Evolutionary conservation across 2,797 vertebrate genomes (phyloP).

Genomic region (Muscicapa comitata): DNA sequence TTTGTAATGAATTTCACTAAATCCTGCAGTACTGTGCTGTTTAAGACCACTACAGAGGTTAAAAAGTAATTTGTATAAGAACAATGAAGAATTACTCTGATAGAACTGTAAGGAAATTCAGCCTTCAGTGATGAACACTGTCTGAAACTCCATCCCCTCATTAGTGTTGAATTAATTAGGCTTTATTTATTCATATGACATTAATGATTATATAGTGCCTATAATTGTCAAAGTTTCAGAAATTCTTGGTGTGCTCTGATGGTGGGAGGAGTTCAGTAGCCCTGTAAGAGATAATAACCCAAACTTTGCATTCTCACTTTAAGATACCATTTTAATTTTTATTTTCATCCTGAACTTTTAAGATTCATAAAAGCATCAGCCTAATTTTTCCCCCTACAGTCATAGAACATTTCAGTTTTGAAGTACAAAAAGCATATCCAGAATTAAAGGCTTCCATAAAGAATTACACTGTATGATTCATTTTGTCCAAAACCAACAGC

Average conservation of each 20-base stretch:
- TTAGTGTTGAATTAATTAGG: constrained; percentile 42
- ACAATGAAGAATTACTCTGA: not conserved
- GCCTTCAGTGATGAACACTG: not conserved
- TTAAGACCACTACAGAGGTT: not conserved
- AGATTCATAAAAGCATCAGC: constrained; percentile 4
- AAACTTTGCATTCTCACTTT: not conserved
- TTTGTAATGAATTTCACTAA: not conserved
- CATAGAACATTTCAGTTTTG: not conserved
- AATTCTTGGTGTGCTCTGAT: not conserved
- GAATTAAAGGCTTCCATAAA: constrained; percentile 41
- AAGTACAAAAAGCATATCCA: constrained; percentile 11
- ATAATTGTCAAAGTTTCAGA: not conserved
- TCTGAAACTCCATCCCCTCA: not conserved
- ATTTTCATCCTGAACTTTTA: not conserved
- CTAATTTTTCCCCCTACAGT: constrained; percentile 6
- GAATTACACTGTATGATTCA: constrained; percentile 28
- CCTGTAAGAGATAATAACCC: not conserved
- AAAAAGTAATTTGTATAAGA: not conserved
- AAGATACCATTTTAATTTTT: not conserved
- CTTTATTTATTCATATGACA: constrained; percentile 53
- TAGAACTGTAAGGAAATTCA: not conserved
- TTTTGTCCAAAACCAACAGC: constrained; percentile 35
- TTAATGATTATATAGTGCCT: constrained; percentile 10
- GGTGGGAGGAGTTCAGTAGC: not conserved
- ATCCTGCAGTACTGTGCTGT: not conserved